These are phyloP conservation scores for Eristalinus sepulchralis DNA, from an alignment of 2,888 invertebrate species.

Conservation along the genomic window DNA sequence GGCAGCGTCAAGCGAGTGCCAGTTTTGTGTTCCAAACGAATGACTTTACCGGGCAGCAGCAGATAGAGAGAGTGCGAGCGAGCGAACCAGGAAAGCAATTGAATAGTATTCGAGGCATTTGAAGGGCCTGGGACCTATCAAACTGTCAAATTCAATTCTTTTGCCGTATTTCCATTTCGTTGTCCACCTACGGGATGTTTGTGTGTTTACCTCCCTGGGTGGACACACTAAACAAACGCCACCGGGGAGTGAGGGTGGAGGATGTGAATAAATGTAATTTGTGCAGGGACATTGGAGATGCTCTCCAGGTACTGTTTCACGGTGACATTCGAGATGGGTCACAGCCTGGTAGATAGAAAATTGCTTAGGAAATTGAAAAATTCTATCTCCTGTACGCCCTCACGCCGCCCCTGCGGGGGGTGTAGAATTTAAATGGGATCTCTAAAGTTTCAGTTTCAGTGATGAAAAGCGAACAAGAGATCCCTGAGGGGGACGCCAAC, in stretches of 20 bases:
- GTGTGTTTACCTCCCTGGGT: neutral
- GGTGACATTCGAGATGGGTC: constrained; percentile 36
- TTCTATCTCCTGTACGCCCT: neutral
- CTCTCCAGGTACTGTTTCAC: constrained; percentile 22
- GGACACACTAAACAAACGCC: constrained; percentile 18
- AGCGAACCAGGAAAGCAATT: constrained; percentile 38
- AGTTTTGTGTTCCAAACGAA: neutral
- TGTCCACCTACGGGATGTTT: constrained; percentile 50
- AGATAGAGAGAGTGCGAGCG: neutral
- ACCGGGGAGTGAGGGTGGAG: constrained; percentile 2
- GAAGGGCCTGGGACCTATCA: constrained; percentile 50
- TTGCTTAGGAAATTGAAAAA: constrained; percentile 46
- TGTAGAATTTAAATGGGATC: neutral
- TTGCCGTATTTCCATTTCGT: constrained; percentile 58
- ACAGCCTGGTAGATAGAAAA: constrained; percentile 38
- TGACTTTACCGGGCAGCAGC: neutral
- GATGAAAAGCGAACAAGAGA: neutral
- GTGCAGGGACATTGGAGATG: constrained; percentile 56
- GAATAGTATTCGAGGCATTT: constrained; percentile 39
- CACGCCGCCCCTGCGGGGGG: neutral
- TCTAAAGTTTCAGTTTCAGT: neutral
- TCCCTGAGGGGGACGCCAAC: neutral
- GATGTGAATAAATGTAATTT: constrained; percentile 57
- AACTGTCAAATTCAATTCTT: constrained; percentile 67
- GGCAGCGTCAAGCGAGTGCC: neutral